Base-by-base conservation (phyloP, 2,113 vertebrate species). In the Seriola dumerili region DNA sequence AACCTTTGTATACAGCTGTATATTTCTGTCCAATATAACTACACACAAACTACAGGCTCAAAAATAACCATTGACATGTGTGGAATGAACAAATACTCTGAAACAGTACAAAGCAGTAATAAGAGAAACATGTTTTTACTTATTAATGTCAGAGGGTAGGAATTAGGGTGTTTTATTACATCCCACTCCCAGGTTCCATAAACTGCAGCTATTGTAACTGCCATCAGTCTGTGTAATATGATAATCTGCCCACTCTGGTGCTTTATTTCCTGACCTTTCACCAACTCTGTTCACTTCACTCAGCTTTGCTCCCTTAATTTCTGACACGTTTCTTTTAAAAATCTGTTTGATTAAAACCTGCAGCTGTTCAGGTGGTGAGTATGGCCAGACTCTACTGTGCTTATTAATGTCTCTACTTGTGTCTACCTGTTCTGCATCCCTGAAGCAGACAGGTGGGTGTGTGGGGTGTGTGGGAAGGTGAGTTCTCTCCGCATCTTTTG, bases 141-240 rank as follows among this genome's bases (percentile, higher is more conserved):
- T 48, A 48, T 6, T 46, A 4, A 46, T 48, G 46, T 17, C 46
- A 17, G 46, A 48, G 25, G 25, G 25, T 25, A 25, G 25, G 25
- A 19, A 17, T 17, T 19, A 36, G 34, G 34, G 34, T 36, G 34
- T 50, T 50, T 50, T 4, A 17, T 50, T 7, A 7, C 46, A 50
- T 62, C 38, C 13, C 42, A 59, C 17, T 68, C 62, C 73, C 78
- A 68, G 55, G 73, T 23, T 81, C 68, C 36, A 61, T 40, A 17
- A 36, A 23, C 67, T 36, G 21, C 10, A 16, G n/a, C 29, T 36
- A 34, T 19, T 42, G 0, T 52, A 54, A 25, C 19, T 59, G 9
- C 46, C 23, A 3, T 66, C 42, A 65, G 29, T n/a, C 40, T 42
- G 48, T 32, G 29, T 55, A n/a, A 16, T 40, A 1, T 36, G 3